Percentiles rank a stretch among this genome's conserved stretches.
phyloP scores from a whole-genome alignment of 2,888 invertebrate genomes.

The Leptinotarsa juncta region DNA sequence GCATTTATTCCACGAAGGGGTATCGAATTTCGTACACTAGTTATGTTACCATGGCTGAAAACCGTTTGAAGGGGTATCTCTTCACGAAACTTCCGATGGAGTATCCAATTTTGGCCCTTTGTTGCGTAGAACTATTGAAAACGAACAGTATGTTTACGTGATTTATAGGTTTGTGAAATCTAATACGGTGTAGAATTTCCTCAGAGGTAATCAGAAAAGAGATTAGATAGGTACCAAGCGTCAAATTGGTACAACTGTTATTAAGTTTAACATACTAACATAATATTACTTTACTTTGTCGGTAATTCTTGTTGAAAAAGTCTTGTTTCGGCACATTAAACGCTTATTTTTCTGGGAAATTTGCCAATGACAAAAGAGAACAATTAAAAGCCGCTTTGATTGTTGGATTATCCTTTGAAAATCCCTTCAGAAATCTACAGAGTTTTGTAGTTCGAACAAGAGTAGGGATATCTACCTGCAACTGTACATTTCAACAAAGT shows the following conservation, averaged over 20 bases:
- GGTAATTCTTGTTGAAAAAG: no score
- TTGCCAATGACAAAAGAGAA: not conserved
- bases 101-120: slow-evolving; percentile 32
- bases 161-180: slow-evolving; percentile 21
- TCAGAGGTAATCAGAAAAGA: not conserved
- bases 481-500: slow-evolving; percentile 1
- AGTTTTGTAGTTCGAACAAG: no score
- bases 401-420: not conserved
- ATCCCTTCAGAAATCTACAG: not conserved
- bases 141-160: not conserved
- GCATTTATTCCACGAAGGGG: slow-evolving; percentile 30
- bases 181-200: slow-evolving; percentile 6
- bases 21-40: slow-evolving; percentile 34
- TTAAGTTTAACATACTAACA: no score
- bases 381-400: not conserved
- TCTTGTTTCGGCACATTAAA: no score
- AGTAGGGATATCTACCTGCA: slow-evolving; percentile 1
- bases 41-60: slow-evolving; percentile 29
- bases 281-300: no score
- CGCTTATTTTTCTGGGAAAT: not conserved
- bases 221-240: not conserved
- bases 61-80: slow-evolving; percentile 28
- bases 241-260: not conserved
- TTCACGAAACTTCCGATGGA: slow-evolving; percentile 5
- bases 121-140: slow-evolving; percentile 25